Evolutionary conservation across 2,797 vertebrate genomes (phyloP).

Genomic region (Anniella stebbinsi): DNA sequence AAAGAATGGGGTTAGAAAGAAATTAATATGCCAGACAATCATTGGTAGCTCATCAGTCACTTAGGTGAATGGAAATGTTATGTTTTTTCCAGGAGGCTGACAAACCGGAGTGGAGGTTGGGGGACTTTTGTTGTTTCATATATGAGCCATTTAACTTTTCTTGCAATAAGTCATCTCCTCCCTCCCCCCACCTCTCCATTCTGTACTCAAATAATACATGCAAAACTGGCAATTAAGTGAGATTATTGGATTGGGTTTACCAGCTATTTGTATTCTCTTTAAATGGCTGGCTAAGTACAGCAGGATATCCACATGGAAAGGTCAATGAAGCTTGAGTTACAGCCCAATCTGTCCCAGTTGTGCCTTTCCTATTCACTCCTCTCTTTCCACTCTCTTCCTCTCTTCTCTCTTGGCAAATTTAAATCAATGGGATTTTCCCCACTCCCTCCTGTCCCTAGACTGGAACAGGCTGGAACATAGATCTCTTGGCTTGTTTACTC

Average conservation of each 20-base stretch:
- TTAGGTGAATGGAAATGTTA: constrained; percentile 7
- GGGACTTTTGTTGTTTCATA: not conserved
- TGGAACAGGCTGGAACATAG: not conserved
- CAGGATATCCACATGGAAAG: not conserved
- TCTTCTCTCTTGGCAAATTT: fast-evolving
- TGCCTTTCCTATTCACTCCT: not conserved
- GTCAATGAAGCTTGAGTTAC: constrained; percentile 10
- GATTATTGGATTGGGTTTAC: constrained; percentile 51
- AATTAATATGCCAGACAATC: constrained; percentile 25
- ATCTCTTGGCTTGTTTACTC: not conserved
- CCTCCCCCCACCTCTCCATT: not conserved
- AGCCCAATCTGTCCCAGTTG: not conserved
- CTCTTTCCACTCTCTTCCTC: not conserved
- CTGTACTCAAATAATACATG: constrained; percentile 2
- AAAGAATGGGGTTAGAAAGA: constrained; percentile 45
- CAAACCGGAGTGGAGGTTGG: fast-evolving
- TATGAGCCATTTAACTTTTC: not conserved
- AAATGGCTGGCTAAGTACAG: not conserved
- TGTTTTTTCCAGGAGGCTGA: constrained; percentile 20
- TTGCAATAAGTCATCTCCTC: constrained; percentile 13
- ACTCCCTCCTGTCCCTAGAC: not conserved
- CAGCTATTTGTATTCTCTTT: constrained; percentile 27
- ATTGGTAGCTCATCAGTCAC: constrained; percentile 9
- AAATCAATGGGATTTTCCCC: not conserved
- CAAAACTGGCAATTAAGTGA: constrained; percentile 37